These are phyloP conservation scores for Melanotaenia pygmaea DNA, from an alignment of 2,797 vertebrate genomes.

Conservation along the genomic window DNA sequence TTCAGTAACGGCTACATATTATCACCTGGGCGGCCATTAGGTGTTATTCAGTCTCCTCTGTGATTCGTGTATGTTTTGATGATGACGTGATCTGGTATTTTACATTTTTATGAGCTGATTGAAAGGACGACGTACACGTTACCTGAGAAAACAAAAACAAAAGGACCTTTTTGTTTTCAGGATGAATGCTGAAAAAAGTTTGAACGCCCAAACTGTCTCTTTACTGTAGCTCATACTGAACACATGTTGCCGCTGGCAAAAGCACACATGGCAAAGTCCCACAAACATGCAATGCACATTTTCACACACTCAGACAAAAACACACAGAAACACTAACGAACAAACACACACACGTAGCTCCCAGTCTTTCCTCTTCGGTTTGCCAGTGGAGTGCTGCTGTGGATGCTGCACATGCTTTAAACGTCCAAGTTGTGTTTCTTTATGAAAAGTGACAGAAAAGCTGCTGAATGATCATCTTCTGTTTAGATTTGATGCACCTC, in stretches of 20 bases:
- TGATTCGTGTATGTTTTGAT: conserved; percentile 64
- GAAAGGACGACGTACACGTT: conserved; percentile 22
- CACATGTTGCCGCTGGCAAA: conserved; percentile 47
- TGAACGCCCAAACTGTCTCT: conserved; percentile 37
- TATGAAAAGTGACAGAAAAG: conserved; percentile 13
- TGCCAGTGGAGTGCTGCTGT: conserved; percentile 24
- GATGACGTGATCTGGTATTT: conserved; percentile 57
- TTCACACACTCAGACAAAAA: conserved; percentile 59
- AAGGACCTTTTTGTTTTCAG: not conserved
- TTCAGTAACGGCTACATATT: conserved; percentile 58
- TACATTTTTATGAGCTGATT: conserved; percentile 42
- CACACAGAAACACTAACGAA: not conserved
- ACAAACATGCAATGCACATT: conserved; percentile 53
- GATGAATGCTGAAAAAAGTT: conserved; percentile 13
- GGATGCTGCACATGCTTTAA: conserved; percentile 51
- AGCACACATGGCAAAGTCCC: conserved; percentile 70
- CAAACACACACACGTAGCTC: conserved; percentile 18
- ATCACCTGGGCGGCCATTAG: conserved; percentile 53
- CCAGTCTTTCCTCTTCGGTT: not conserved
- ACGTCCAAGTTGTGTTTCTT: conserved; percentile 38
- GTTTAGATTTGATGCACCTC: conserved; percentile 17
- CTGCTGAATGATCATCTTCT: conserved; percentile 14
- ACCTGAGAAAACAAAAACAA: not conserved
- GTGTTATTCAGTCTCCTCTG: conserved; percentile 65
- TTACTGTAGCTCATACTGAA: conserved; percentile 53